Conservation (phyloP, 2,888 invertebrate species). For the Drosophila neoperkinsi region DNA sequence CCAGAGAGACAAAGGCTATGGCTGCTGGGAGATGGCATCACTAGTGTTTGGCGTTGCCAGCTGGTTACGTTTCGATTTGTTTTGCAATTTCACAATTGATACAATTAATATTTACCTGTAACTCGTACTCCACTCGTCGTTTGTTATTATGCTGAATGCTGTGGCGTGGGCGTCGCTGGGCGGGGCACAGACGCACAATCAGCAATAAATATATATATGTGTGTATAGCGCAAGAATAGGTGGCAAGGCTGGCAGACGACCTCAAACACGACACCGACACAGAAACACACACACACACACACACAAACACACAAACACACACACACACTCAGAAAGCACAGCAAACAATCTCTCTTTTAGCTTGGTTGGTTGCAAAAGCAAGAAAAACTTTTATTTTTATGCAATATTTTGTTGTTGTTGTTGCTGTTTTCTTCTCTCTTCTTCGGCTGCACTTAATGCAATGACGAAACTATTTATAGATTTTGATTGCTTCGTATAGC, state of each 20-base stretch:
- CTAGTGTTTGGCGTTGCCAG: conserved; percentile 41
- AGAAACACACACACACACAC: conserved; percentile 16
- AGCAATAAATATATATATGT: conserved; percentile 17
- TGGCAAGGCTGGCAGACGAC: conserved; percentile 65
- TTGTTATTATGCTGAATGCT: conserved; percentile 18
- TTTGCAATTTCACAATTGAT: not conserved
- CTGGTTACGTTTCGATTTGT: conserved; percentile 19
- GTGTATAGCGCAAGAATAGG: conserved; percentile 28
- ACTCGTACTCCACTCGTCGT: conserved; percentile 13
- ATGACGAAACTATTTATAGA: conserved; percentile 40
- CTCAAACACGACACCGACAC: conserved; percentile 48
- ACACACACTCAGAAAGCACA: conserved; percentile 11
- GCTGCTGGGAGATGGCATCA: conserved; percentile 29
- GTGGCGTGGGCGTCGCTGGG: conserved; percentile 34
- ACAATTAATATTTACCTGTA: conserved; percentile 54
- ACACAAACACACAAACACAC: not conserved
- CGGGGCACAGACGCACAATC: conserved; percentile 38
- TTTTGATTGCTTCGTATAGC: conserved; percentile 37
- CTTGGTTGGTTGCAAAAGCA: conserved; percentile 32
- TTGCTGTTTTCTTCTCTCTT: conserved; percentile 3
- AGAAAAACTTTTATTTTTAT: conserved; percentile 43
- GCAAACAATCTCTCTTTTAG: conserved; percentile 39
- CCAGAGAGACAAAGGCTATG: conserved; percentile 13
- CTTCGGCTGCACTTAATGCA: conserved; percentile 32
- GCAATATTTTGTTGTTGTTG: conserved; percentile 28